phyloP scores from a whole-genome alignment of 2,113 vertebrate species.

The Saguinus imperator region DNA sequence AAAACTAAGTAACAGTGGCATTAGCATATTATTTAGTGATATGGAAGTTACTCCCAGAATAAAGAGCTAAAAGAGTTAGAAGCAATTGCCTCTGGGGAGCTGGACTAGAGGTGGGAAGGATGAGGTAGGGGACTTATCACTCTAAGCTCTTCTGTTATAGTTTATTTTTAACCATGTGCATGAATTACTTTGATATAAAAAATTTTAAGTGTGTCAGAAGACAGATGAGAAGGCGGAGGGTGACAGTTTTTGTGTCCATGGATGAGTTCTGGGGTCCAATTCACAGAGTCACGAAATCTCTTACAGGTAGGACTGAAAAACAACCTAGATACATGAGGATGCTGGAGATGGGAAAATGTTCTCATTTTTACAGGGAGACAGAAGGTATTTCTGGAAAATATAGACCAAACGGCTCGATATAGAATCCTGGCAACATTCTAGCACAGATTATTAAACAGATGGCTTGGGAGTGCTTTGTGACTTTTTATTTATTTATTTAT shows the following conservation, averaged over 20 bases:
- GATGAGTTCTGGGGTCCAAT: not conserved
- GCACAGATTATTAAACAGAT: conserved; percentile 80
- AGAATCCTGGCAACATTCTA: conserved; percentile 74
- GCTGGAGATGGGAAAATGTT: conserved; percentile 14
- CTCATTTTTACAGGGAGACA: conserved; percentile 63
- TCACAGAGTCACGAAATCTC: not conserved
- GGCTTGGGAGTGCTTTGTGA: conserved; percentile 66
- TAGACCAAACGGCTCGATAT: conserved; percentile 62
- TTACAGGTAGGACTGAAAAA: conserved; percentile 27
- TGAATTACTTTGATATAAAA: not conserved
- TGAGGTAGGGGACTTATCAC: not conserved
- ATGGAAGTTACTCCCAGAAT: not conserved
- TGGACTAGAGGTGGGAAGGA: not conserved
- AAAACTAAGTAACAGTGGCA: not conserved
- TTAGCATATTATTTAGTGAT: not conserved
- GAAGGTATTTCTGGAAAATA: conserved; percentile 77
- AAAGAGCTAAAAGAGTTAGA: not conserved
- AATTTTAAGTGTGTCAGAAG: not conserved
- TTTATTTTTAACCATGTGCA: conserved; percentile 52
- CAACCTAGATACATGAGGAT: not conserved
- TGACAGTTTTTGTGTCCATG: not conserved
- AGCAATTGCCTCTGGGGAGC: not conserved
- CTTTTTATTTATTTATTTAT: conserved; percentile 74
- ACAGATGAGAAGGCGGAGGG: not conserved
- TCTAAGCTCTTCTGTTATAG: conserved; percentile 25